Base-by-base conservation (phyloP, 1,140 invertebrate genomes). In the Hypothenemus hampei region DNA sequence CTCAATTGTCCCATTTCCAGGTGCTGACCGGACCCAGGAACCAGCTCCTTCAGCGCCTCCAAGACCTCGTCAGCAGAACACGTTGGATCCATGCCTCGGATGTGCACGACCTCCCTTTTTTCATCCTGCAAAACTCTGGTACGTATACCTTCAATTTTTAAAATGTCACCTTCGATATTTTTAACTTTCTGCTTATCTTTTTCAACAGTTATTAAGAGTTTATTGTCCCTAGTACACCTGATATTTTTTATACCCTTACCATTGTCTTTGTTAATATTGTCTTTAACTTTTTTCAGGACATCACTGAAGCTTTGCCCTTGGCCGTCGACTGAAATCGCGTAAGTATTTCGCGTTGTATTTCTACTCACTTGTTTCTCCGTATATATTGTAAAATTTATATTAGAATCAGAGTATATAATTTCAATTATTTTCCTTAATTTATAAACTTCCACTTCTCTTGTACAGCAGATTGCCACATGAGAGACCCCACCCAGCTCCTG, bases 31-130 rank as follows among this genome's bases (percentile, higher is more conserved):
- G 8, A 11, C 2, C 10, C n/a, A n/a, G n/a, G n/a, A 20, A 21
- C 18, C 15, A 6, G 8, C 10, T 18, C 21, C 15, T 41, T 16
- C 1, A 44, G 5, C 33, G 39, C 21, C 4, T 26, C 50, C 20
- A 37, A 3, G 5, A 56, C 44, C 20, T 56, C 29, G 23, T 56
- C 44, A 15, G 53, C 51, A 13, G 39, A 8, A 3, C 15, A 18
- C 8, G n/a, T n/a, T n/a, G n/a, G n/a, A n/a, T 56, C 53, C 20
- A 56, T 18, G 16, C 26, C 43, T 1, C 20, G 35, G 36, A 47
- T 48, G 24, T 39, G 44, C 8, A 41, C 2, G 10, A 10, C 22
- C 22, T 41, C 22, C 10, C 5, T 10, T 22, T 41, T 16, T 19
- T 10, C 39, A 10, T 22, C 39, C 20, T 21, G 10, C 20, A 20